Percentiles rank a stretch among this genome's conserved stretches.
Conservation (phyloP, 2,113 vertebrate genomes). For the Geococcyx californianus region DNA sequence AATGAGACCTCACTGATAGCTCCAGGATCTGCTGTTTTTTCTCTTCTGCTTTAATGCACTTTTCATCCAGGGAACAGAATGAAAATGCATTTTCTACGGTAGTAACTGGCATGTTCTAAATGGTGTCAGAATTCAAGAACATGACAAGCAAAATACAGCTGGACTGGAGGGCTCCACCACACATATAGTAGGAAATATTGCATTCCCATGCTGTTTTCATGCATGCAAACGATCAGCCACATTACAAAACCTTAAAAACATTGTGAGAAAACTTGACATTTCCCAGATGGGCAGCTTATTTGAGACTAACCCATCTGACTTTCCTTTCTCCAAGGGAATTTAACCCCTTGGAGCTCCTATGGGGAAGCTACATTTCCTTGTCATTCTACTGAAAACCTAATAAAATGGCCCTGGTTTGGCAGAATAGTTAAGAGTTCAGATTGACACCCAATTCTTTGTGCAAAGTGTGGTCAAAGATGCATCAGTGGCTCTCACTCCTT, state of each 20-base stretch:
- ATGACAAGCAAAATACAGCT: slow-evolving; percentile 77
- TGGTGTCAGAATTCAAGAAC: slow-evolving; percentile 74
- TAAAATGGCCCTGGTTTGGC: slow-evolving; percentile 2
- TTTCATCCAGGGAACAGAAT: slow-evolving; percentile 48
- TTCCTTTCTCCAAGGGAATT: slow-evolving; percentile 47
- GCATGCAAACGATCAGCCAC: slow-evolving; percentile 69
- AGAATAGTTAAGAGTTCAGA: not conserved
- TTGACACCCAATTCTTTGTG: slow-evolving; percentile 5
- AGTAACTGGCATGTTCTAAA: slow-evolving; percentile 61
- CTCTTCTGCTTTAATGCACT: slow-evolving; percentile 17
- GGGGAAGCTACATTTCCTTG: not conserved
- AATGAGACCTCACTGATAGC: slow-evolving; percentile 4
- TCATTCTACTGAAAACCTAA: not conserved
- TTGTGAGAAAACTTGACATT: slow-evolving; percentile 64
- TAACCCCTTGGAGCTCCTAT: slow-evolving; percentile 53
- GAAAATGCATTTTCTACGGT: slow-evolving; percentile 68
- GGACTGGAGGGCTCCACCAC: slow-evolving; percentile 70
- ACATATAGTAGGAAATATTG: slow-evolving; percentile 73
- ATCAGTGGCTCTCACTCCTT: not conserved
- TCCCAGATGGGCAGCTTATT: slow-evolving; percentile 67
- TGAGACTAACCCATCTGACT: slow-evolving; percentile 60
- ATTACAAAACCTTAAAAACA: slow-evolving; percentile 69
- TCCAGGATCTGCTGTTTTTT: not conserved
- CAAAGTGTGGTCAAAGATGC: slow-evolving; percentile 14
- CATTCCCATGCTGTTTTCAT: slow-evolving; percentile 74